Conservation (phyloP, 1,140 invertebrate genomes). For the Holcopasites calliopsidis region DNA sequence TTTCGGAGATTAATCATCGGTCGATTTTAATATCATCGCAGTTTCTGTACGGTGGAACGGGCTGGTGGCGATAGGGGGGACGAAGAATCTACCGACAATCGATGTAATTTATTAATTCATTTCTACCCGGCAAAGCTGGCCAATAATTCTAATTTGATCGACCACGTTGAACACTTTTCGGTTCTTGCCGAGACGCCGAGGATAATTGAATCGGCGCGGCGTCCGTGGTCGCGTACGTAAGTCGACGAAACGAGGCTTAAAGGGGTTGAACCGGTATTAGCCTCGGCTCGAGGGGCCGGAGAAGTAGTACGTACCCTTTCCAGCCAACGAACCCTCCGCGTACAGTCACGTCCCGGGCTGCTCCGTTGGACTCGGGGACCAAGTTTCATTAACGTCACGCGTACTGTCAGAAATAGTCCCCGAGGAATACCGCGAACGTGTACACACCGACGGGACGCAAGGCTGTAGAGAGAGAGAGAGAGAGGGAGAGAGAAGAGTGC, state of each 20-base stretch:
- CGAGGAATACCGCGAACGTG: conserved; percentile 34
- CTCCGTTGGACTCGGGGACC: conserved; percentile 45
- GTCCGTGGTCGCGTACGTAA: conserved; percentile 48
- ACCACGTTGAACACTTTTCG: conserved; percentile 62
- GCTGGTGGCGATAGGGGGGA: background rate
- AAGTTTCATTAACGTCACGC: conserved; percentile 62
- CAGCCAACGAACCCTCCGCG: conserved; percentile 23
- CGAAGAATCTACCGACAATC: background rate
- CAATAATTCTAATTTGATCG: conserved; percentile 67
- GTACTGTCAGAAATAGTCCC: conserved; percentile 53
- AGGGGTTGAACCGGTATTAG: conserved; percentile 57
- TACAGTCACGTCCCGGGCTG: conserved; percentile 37
- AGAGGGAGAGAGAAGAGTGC: background rate
- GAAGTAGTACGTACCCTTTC: conserved; percentile 21
- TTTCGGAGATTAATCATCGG: conserved; percentile 67
- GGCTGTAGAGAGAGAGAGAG: background rate
- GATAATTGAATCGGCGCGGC: conserved; percentile 64
- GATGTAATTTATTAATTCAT: conserved; percentile 69
- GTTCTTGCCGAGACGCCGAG: conserved; percentile 44
- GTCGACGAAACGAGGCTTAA: conserved; percentile 49
- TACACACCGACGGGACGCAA: background rate
- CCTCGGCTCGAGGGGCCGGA: conserved; percentile 3
- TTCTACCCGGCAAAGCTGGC: conserved; percentile 37
- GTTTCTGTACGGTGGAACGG: conserved; percentile 31
- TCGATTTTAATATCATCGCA: conserved; percentile 65